These are phyloP conservation scores for Propithecus coquereli DNA, from an alignment of 2,113 vertebrate species.

Conservation along the genomic window DNA sequence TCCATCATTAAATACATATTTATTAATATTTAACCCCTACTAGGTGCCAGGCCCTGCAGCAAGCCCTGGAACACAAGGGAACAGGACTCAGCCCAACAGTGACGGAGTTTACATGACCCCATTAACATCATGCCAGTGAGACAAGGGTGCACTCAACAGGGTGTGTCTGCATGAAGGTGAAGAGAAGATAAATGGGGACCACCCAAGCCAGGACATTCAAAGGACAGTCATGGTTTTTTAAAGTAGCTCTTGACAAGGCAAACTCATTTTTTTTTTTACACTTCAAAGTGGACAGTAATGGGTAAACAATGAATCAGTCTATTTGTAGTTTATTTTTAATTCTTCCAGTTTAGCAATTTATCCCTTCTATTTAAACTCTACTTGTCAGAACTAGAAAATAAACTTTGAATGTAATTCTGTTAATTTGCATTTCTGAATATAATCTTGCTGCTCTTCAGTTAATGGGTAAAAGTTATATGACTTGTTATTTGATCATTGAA, in stretches of 20 bases:
- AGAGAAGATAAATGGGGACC: not conserved
- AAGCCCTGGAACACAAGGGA: not conserved
- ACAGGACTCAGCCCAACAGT: no score
- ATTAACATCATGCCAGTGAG: fast-evolving
- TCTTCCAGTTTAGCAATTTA: not conserved
- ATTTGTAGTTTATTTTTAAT: not conserved
- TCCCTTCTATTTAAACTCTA: not conserved
- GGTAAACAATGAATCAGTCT: not conserved
- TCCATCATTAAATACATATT: not conserved
- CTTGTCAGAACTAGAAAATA: not conserved
- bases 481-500: not conserved
- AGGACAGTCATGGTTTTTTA: not conserved
- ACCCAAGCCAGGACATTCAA: fast-evolving
- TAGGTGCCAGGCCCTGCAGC: not conserved
- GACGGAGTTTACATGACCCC: not conserved
- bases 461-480: not conserved
- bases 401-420: not conserved
- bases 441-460: not conserved
- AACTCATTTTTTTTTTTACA: not conserved
- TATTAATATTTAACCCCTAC: not conserved
- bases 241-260: not conserved
- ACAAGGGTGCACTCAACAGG: fast-evolving
- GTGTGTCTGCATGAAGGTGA: fast-evolving
- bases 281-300: not conserved
- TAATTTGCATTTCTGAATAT: not conserved